Percentiles rank a stretch among this genome's conserved stretches.
Evolutionary conservation across 2,113 vertebrate genomes (phyloP).

Genomic region (Motacilla tschutschensis): DNA sequence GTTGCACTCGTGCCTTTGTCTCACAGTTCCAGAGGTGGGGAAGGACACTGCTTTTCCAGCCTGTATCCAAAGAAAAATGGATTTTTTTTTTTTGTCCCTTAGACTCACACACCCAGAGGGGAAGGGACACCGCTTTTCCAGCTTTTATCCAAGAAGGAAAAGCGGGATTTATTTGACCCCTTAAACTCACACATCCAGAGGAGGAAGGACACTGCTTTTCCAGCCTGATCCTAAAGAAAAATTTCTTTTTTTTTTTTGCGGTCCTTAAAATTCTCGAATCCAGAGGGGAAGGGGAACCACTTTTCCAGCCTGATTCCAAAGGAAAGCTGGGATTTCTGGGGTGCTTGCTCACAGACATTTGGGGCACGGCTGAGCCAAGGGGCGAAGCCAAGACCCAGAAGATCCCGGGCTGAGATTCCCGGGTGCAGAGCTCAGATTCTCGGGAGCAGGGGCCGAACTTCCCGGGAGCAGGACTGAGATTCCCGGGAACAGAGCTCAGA

Average conservation of each 20-base stretch:
- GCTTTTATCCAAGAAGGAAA: neutral
- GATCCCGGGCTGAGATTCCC: too few relatives aligned
- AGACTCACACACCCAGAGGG: neutral
- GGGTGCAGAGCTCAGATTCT: too few relatives aligned
- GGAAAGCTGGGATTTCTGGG: neutral
- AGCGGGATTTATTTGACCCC: neutral
- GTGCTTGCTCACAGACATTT: neutral
- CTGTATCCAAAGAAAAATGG: neutral
- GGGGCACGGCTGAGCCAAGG: conserved; percentile 61
- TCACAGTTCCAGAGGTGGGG: accelerated
- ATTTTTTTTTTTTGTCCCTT: neutral
- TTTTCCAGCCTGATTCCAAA: neutral
- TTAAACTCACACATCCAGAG: too few relatives aligned
- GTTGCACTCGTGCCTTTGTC: neutral
- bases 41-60: neutral
- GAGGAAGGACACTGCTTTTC: too few relatives aligned
- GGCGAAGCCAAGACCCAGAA: conserved; percentile 68
- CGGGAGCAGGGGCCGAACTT: neutral
- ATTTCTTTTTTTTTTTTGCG: accelerated
- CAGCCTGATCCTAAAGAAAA: neutral
- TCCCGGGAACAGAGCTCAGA: neutral
- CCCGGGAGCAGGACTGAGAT: neutral
- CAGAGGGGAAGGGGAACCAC: too few relatives aligned
- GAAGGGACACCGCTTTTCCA: neutral
- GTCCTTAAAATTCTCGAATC: accelerated